phyloP scores from a whole-genome alignment of 1,140 invertebrate genomes.

The Drosophila kanapiae region DNA sequence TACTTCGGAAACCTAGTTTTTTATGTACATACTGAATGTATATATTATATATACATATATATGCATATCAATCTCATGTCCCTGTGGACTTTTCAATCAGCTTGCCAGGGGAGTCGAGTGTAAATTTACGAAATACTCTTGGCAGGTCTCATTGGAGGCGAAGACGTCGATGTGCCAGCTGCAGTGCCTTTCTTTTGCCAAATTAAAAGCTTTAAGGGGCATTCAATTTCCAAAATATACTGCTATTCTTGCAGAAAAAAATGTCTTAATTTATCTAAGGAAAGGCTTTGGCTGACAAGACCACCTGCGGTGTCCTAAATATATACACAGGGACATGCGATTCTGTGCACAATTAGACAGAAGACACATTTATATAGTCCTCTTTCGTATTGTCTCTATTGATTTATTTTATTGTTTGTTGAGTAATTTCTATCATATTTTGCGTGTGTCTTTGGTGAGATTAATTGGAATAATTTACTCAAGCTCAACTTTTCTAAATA shows the following conservation, averaged over 20 bases:
- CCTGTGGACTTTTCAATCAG: conserved; percentile 35
- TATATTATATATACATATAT: background rate
- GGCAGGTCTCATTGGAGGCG: background rate
- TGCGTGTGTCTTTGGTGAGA: too few relatives aligned
- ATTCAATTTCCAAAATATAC: background rate
- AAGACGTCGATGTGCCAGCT: conserved; percentile 1
- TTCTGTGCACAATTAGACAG: background rate
- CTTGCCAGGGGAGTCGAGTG: background rate
- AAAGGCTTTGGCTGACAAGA: background rate
- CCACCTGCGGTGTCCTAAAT: background rate
- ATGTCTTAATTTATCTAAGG: background rate
- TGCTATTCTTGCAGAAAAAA: background rate
- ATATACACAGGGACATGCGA: background rate
- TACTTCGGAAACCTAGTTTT: conserved; percentile 26
- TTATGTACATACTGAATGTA: conserved; percentile 11
- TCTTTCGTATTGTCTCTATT: background rate
- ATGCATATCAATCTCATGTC: conserved; percentile 37
- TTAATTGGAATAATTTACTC: too few relatives aligned
- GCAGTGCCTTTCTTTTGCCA: conserved; percentile 3
- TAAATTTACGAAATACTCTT: conserved; percentile 13
- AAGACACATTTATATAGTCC: background rate
- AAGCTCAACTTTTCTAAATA: background rate
- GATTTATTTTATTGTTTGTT: background rate
- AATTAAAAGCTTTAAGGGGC: conserved; percentile 4
- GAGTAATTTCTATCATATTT: background rate